These are phyloP conservation scores for Leptinotarsa lineolata DNA, from an alignment of 1,140 invertebrate genomes.

Conservation along the genomic window DNA sequence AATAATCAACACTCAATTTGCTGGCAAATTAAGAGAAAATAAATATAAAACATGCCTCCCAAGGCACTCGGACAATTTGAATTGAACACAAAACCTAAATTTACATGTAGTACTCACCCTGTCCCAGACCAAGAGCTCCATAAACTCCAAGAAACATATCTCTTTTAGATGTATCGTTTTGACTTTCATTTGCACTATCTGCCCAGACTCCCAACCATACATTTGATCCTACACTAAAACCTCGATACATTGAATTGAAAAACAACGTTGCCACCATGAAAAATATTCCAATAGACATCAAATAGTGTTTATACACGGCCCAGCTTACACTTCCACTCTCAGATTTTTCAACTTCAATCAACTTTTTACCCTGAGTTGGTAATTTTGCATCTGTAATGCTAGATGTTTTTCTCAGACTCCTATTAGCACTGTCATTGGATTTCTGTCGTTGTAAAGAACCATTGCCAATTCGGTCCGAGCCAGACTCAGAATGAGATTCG, in stretches of 20 bases:
- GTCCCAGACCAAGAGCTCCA: constrained; percentile 81
- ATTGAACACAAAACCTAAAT: no score
- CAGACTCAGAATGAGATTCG: constrained; percentile 66
- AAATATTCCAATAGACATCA: constrained; percentile 80
- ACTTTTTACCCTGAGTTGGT: constrained; percentile 63
- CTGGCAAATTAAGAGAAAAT: no score
- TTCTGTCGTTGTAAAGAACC: constrained; percentile 45
- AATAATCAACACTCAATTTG: no score
- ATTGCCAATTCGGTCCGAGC: constrained; percentile 44
- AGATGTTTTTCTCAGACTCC: constrained; percentile 41
- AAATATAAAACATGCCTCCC: no score
- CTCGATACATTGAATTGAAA: constrained; percentile 87
- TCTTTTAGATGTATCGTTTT: constrained; percentile 60
- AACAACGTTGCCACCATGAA: constrained; percentile 75
- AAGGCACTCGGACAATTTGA: no score
- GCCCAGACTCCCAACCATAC: constrained; percentile 88
- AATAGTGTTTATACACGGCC: constrained; percentile 86
- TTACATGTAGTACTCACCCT: constrained; percentile 69
- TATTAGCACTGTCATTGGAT: constrained; percentile 44
- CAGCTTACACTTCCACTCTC: constrained; percentile 91
- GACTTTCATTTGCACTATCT: constrained; percentile 59
- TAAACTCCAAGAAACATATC: constrained; percentile 89
- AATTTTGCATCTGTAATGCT: constrained; percentile 55
- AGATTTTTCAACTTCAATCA: constrained; percentile 86
- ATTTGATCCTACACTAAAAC: constrained; percentile 88